Evolutionary conservation across 2,797 vertebrate genomes (phyloP), one percentile per base, ranked within the genome.

Genomic region (Uromys caudimaculatus): DNA sequence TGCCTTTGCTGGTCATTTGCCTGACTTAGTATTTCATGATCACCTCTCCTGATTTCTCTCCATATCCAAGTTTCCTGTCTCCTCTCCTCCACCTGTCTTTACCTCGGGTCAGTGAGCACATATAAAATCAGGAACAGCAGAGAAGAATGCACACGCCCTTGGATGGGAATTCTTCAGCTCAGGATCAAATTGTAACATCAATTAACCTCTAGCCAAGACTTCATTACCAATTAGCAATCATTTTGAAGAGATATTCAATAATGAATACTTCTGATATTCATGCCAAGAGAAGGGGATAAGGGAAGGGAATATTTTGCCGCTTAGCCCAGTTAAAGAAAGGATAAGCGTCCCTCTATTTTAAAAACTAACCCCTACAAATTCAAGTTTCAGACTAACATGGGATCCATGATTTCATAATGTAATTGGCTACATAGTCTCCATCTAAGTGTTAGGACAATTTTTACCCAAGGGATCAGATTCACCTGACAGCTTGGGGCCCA

Each of bases 291-390:
- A 90, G 73, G 32, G 3, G 17, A 67, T 23, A 76, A 14, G 58
- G 8, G 78, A 82, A 95, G 62, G 50, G 38, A 6, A 56, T 77
- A 1, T 27, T 91, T 90, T 88, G 24, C 52, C 71, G 62, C 71
- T n/a, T 19, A 89, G 38, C 24, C 23, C 27, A 73, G 50, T 52
- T 89, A 60, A 52, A 44, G 27, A 19, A 76, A 81, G 16, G 77
- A 9, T 56, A 73, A 73, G 11, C 9, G 23, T 58, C 7, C 38
- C 19, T 87, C 62, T 32, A 88, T 3, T 1, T 64, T 76, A 78
- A 82, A 21, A 83, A 96, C 60, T 77, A 94, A 93, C 8, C 21
- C 14, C 12, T 86, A 38, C 6, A 91, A 86, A 58, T 71, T 84
- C 58, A 56, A 71, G 5, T 50, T 93, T 82, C 32, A 64, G 29